A percentile compares a stretch with the other conserved stretches of the same genome.
These are phyloP conservation scores for Sturmia bella DNA, from an alignment of 2,888 invertebrate genomes.

Conservation along the genomic window DNA sequence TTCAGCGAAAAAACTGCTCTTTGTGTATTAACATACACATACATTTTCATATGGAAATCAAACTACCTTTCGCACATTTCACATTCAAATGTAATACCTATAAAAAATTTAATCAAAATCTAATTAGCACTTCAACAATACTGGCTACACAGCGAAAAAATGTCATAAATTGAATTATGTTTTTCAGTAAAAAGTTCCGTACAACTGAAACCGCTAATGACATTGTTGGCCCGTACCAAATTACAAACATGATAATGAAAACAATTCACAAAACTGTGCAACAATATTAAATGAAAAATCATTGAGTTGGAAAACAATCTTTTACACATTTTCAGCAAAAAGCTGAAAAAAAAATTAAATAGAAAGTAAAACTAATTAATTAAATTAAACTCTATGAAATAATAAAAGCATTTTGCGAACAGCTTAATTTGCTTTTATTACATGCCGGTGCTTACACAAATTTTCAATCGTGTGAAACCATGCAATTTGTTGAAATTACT, in stretches of 20 bases:
- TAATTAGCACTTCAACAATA: slow-evolving; percentile 9
- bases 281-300: slow-evolving; percentile 24
- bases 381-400: slow-evolving; percentile 29
- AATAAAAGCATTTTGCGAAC: not conserved
- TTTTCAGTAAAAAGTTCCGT: slow-evolving; percentile 8
- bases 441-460: slow-evolving; percentile 12
- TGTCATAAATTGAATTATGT: slow-evolving; percentile 25
- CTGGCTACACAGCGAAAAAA: not conserved
- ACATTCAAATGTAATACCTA: not conserved
- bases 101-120: not conserved
- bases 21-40: too few relatives aligned
- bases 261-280: not conserved
- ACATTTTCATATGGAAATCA: too few relatives aligned
- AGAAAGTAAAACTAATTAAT: slow-evolving; percentile 40
- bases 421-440: not conserved
- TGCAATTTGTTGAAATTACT: slow-evolving; percentile 5
- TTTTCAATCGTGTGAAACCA: slow-evolving; percentile 32
- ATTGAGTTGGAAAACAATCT: slow-evolving; percentile 54
- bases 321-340: slow-evolving; percentile 20
- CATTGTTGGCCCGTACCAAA: slow-evolving; percentile 47
- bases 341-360: not conserved
- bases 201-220: slow-evolving; percentile 44
- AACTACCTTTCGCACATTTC: too few relatives aligned
- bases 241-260: slow-evolving; percentile 25
- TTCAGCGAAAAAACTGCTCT: too few relatives aligned